phyloP scores from a whole-genome alignment of 2,888 invertebrate species.

The Halictus quadricinctus region DNA sequence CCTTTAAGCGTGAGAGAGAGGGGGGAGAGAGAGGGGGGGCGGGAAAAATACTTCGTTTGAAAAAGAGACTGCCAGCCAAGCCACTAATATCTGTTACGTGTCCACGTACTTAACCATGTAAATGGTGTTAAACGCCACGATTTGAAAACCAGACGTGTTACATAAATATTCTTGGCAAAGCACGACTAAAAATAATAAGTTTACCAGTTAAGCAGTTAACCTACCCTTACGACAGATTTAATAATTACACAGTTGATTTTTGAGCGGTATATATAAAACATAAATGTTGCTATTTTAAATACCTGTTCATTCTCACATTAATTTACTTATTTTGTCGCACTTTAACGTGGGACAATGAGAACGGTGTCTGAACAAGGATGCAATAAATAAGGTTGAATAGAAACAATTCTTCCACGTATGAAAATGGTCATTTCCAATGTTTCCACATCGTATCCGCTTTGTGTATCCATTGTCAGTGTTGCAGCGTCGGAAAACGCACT shows the following conservation, averaged over 20 bases:
- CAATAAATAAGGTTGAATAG: not conserved
- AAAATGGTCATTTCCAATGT: not conserved
- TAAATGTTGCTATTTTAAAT: not conserved
- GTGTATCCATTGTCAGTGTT: not conserved
- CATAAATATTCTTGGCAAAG: not conserved
- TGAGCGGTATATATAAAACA: too few species aligned
- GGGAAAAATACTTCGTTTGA: constrained; percentile 2
- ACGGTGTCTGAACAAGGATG: not conserved
- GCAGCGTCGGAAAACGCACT: not conserved
- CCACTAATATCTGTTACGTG: not conserved
- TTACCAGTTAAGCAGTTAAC: too few species aligned
- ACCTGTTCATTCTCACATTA: not conserved
- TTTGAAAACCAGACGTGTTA: not conserved
- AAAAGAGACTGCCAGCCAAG: constrained; percentile 1
- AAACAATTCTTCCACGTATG: not conserved
- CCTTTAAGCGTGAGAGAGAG: not conserved
- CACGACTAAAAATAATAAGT: too few species aligned
- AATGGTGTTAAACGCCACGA: not conserved
- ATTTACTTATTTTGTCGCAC: not conserved
- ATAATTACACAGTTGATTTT: too few species aligned
- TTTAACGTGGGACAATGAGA: not conserved
- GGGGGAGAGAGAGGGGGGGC: too few species aligned
- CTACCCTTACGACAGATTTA: too few species aligned
- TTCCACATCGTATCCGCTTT: not conserved
- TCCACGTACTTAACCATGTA: not conserved